Conservation (phyloP, 1,140 invertebrate species). For the Tetranychus cinnabarinus region DNA sequence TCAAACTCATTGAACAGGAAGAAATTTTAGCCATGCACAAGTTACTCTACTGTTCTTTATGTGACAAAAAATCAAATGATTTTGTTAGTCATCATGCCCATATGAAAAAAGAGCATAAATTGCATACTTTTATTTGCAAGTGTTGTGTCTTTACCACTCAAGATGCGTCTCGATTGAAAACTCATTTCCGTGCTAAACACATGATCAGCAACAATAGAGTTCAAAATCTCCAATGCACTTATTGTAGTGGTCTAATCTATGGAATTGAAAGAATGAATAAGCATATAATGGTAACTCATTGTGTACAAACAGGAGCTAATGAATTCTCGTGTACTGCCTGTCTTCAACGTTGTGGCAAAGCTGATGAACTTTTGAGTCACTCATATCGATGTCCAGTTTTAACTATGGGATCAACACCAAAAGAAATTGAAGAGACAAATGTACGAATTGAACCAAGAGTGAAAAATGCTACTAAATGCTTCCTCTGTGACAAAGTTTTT, state of each 20-base stretch:
- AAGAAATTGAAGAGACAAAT: slow-evolving; percentile 1
- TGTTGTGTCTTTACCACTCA: slow-evolving; percentile 15
- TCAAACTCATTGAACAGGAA: slow-evolving; percentile 11
- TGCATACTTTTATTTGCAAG: slow-evolving; percentile 15
- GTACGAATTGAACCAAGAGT: neutral
- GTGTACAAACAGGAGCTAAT: slow-evolving; percentile 15
- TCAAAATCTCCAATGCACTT: slow-evolving; percentile 16
- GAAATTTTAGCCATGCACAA: slow-evolving; percentile 9
- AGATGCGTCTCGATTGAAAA: slow-evolving; percentile 12
- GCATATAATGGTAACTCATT: slow-evolving; percentile 16
- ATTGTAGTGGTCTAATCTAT: slow-evolving; percentile 15
- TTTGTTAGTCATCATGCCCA: slow-evolving; percentile 15
- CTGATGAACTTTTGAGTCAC: slow-evolving; percentile 14
- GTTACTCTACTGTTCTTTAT: slow-evolving; percentile 15
- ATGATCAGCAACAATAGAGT: slow-evolving; percentile 12
- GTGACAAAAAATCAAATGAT: slow-evolving; percentile 11
- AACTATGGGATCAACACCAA: neutral
- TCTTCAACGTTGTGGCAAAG: slow-evolving; percentile 13
- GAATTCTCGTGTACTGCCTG: slow-evolving; percentile 16
- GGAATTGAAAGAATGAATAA: slow-evolving; percentile 16
- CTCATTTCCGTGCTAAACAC: slow-evolving; percentile 16
- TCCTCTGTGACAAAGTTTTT: slow-evolving; percentile 9
- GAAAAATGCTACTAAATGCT: slow-evolving; percentile 3
- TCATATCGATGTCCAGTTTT: slow-evolving; percentile 13
- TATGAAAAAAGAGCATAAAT: slow-evolving; percentile 15